These are phyloP conservation scores for Discoglossus pictus DNA, from an alignment of 2,797 vertebrate species.

Conservation along the genomic window DNA sequence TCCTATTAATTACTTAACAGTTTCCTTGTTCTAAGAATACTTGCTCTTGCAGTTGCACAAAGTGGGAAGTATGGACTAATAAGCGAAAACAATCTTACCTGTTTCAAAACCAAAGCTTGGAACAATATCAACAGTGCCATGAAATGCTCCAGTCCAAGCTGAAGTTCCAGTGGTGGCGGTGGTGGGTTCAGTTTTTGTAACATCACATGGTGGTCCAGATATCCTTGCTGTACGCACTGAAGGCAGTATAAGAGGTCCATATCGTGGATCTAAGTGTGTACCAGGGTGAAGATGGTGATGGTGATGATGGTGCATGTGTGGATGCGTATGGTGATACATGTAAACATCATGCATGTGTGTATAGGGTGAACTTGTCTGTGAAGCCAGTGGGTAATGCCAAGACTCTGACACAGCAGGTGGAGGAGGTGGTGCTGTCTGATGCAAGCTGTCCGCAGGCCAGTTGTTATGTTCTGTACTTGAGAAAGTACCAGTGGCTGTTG, in stretches of 20 bases:
- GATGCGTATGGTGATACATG: constrained; percentile 71
- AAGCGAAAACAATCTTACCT: constrained; percentile 72
- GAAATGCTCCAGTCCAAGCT: constrained; percentile 87
- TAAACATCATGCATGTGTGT: constrained; percentile 90
- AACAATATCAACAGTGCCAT: constrained; percentile 85
- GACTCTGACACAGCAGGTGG: constrained; percentile 77
- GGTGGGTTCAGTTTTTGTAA: constrained; percentile 82
- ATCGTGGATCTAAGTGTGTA: constrained; percentile 82
- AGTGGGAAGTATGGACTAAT: too few species aligned
- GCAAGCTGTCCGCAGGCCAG: constrained; percentile 86
- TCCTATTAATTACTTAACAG: too few species aligned
- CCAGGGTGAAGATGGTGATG: constrained; percentile 76
- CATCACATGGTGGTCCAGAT: constrained; percentile 76
- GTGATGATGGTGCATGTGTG: constrained; percentile 69
- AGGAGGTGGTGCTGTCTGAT: constrained; percentile 80
- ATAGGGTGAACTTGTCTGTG: constrained; percentile 83
- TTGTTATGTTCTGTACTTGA: constrained; percentile 77
- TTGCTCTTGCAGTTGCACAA: too few species aligned
- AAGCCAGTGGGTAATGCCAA: constrained; percentile 89
- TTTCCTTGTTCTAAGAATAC: too few species aligned
- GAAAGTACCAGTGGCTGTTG: constrained; percentile 78
- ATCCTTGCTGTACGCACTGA: constrained; percentile 77
- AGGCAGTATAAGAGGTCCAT: constrained; percentile 86
- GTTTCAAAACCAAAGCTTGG: constrained; percentile 82
- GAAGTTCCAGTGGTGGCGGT: constrained; percentile 73